Base-by-base conservation (phyloP, 2,888 invertebrate species). In the Eurytoma adleriae region DNA sequence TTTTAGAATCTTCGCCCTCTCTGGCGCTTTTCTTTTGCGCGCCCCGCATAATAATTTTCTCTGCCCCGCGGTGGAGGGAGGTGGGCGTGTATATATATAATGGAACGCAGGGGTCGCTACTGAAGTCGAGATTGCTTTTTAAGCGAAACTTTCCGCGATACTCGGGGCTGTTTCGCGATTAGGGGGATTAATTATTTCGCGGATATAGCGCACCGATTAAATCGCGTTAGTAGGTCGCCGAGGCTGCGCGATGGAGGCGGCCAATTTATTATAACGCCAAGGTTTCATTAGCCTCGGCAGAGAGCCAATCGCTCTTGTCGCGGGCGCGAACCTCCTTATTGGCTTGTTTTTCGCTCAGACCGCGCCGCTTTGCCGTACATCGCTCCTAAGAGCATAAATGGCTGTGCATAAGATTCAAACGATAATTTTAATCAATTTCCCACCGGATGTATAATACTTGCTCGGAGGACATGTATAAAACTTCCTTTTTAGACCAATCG, bases 171-270 rank as follows among this genome's bases (percentile, higher is more conserved):
- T 83, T 78, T 79, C 80, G 74, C 83, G 85, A 87, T 86, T 85
- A 85, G 84, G 76, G 40, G 82, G 83, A 86, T 86, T 85, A 86
- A 88, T 88, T 88, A 87, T 86, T 86, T 83, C 80, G 80, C 78
- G 83, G 79, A 84, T 83, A 79, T 69, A 64, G 52, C 56, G 79
- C 24, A 27, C 27, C 30, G 84, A 84, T 86, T 85, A 84, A 81
- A 83, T 82, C 83, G 81, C 80, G 84, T 83, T 81, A 83, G 80
- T 67, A 75, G 78, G 77, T 79, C 61, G 82, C 79, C 80, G 73
- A 64, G n/a, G 54, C n/a, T 14, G n/a, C 14, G 14, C 54, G 40
- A 40, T 40, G 40, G 78, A 70, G 73, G 79, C 72, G 81, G 82
- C 75, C 78, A 83, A 85, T 83, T 84, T 82, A 83, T 85, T 83